These are phyloP conservation scores for Rynchops niger DNA, from an alignment of 2,113 vertebrate genomes.

Conservation along the genomic window DNA sequence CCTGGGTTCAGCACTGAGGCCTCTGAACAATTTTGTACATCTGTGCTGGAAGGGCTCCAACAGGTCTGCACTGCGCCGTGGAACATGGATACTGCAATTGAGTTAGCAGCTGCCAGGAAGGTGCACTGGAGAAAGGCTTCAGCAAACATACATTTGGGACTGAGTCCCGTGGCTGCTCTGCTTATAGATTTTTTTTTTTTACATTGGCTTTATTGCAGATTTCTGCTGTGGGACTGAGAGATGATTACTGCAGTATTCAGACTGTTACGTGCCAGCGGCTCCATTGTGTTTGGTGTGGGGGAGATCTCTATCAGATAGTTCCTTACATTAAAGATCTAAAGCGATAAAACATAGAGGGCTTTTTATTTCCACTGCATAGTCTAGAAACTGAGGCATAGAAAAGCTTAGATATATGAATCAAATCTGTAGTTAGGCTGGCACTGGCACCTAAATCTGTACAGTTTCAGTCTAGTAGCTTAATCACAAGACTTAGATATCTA, in stretches of 20 bases:
- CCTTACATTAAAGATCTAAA: not conserved
- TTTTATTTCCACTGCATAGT: not conserved
- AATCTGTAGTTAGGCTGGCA: not conserved
- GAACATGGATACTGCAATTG: not conserved
- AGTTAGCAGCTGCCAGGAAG: conserved; percentile 25
- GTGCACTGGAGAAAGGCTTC: not conserved
- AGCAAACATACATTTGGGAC: not conserved
- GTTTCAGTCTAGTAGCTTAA: not conserved
- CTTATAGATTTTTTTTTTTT: not conserved
- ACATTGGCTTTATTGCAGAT: not conserved
- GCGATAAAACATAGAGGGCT: not conserved
- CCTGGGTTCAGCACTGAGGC: not conserved
- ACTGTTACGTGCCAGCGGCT: fast-evolving
- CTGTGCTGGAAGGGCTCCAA: conserved; percentile 23
- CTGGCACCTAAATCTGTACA: not conserved
- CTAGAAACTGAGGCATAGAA: not conserved
- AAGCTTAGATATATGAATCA: not conserved
- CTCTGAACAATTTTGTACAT: not conserved
- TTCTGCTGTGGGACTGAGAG: not conserved
- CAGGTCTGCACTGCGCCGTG: not conserved
- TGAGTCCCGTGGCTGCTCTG: not conserved
- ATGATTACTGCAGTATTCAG: not conserved
- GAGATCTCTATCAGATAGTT: not conserved
- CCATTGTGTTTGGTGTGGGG: not conserved
- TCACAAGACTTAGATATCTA: not conserved